Base-by-base conservation (phyloP, 2,797 vertebrate genomes). In the Acanthurus tractus region DNA sequence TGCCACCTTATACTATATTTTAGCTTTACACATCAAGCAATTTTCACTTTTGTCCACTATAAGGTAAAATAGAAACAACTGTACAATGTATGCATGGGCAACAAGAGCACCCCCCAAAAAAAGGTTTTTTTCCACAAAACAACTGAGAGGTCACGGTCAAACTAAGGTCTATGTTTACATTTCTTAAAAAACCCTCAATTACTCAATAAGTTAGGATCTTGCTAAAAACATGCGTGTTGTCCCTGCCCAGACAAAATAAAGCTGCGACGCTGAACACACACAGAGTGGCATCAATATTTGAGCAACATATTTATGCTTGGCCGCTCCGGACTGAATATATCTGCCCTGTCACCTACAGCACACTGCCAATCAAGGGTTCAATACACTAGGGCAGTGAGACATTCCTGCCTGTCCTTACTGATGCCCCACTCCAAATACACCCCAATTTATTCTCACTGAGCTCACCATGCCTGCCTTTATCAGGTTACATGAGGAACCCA, bases 251-350 rank as follows among this genome's bases (percentile, higher is more conserved):
- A 70, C 49, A 61, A 46, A 25, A 15, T 50, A 50, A 23, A 64
- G 58, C 65, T 63, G 70, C 59, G n/a, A 56, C 46, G 59, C 48
- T 74, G 40, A 15, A 65, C 56, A 57, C 71, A 81, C 40, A 40
- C 63, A 38, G 55, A 29, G 45, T 14, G 25, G 34, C 75, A 90
- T 94, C 90, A 90, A 93, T 92, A 94, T 93, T 93, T 88, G 87
- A 90, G 86, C 82, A 55, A 42, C 49, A 63, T 18, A 58, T 84
- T 91, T 80, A 77, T 83, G 89, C 88, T 88, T 70, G 78, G 81
- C 84, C 4, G 64, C 86, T 65, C 73, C 7, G 9, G 72, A 57
- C 68, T 86, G 84, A 91, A 90, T 88, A 86, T 88, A 94, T 89
- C 58, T 79, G 80, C 78, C 80, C 79, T 55, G 89, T 93, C 89